Evolutionary conservation across 2,113 vertebrate genomes (phyloP), one percentile per base, ranked within the genome.

Genomic region (Aviceda subcristata): DNA sequence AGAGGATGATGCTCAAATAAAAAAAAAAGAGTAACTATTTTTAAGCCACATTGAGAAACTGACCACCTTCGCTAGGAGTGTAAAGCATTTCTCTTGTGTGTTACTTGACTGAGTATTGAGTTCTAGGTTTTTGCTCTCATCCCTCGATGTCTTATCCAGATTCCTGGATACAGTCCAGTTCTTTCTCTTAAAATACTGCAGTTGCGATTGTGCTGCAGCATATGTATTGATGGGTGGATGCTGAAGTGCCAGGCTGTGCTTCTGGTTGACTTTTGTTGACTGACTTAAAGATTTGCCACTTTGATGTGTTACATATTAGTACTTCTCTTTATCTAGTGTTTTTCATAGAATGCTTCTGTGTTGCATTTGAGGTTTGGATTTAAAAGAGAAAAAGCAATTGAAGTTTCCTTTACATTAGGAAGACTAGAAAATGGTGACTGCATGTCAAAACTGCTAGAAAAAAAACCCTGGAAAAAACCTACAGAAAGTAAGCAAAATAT

Each of bases 241-340:
- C 83, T 57, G 39, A 95, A 95, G 89, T 81, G 79, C 83, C 86
- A 94, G 57, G 29, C 69, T 94, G 48, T 82, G 84, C 80, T 82
- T 68, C 90, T 89, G 41, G 22, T 87, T 75, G 80, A 90, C 89
- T 92, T 95, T 34, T 91, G 53, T 64, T 66, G 66, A 56, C 76
- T 62, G 73, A 64, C 57, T 84, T 64, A 59, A 56, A 9, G 83
- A 91, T 89, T 78, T 1, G 0, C 46, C 38, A 11, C 59, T 68
- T 69, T 9, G 53, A 78, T 75, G 77, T 5, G 2, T 43, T 82
- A 72, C 15, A 26, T 32, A 62, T 32, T 62, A 75, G 45, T 60
- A 32, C 57, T 78, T 77, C 50, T 92, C 72, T 88, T 90, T 79
- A 60, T 41, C 62, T 55, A 27, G n/a, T 45, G 39, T 39, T 78